Conservation (phyloP, 2,797 vertebrate species). For the Enteromius viviparus region DNA sequence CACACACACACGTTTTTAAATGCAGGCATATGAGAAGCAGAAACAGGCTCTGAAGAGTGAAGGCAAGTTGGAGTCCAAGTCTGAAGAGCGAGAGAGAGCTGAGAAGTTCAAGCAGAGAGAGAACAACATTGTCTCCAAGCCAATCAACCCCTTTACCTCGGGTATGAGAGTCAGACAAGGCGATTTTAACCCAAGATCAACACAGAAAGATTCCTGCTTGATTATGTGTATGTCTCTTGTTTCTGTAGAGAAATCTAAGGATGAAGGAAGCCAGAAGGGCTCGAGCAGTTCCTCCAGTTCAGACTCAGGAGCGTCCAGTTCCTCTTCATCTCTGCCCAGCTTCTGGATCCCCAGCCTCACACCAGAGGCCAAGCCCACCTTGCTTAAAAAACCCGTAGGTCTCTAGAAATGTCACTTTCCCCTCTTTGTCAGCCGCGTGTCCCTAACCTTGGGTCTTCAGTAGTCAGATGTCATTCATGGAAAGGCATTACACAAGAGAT, state of each 20-base stretch:
- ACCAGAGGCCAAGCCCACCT: slow-evolving; percentile 85
- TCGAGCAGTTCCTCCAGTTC: slow-evolving; percentile 63
- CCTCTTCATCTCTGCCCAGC: slow-evolving; percentile 77
- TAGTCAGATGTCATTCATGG: not conserved
- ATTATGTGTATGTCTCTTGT: not conserved
- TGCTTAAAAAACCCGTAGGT: slow-evolving; percentile 87
- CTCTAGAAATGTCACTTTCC: slow-evolving; percentile 81
- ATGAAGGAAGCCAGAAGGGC: slow-evolving; percentile 9
- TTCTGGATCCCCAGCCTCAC: slow-evolving; percentile 92
- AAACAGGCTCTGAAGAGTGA: slow-evolving; percentile 79
- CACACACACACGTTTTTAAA: not conserved
- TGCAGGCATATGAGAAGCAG: slow-evolving; percentile 86
- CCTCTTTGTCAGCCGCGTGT: not conserved
- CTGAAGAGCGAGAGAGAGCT: slow-evolving; percentile 81
- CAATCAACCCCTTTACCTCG: slow-evolving; percentile 87
- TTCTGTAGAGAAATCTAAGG: slow-evolving; percentile 32
- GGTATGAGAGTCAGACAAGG: slow-evolving; percentile 55
- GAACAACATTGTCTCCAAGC: slow-evolving; percentile 88
- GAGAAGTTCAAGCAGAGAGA: slow-evolving; percentile 87
- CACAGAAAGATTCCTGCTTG: not conserved
- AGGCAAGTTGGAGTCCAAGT: slow-evolving; percentile 80
- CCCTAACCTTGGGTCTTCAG: not conserved
- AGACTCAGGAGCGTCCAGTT: slow-evolving; percentile 52
- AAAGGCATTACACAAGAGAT: slow-evolving; percentile 31
- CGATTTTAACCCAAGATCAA: not conserved